Evolutionary conservation across 1,140 invertebrate genomes (phyloP), one percentile per base, ranked within the genome.

Genomic region (Pseudomyrmex concolor): DNA sequence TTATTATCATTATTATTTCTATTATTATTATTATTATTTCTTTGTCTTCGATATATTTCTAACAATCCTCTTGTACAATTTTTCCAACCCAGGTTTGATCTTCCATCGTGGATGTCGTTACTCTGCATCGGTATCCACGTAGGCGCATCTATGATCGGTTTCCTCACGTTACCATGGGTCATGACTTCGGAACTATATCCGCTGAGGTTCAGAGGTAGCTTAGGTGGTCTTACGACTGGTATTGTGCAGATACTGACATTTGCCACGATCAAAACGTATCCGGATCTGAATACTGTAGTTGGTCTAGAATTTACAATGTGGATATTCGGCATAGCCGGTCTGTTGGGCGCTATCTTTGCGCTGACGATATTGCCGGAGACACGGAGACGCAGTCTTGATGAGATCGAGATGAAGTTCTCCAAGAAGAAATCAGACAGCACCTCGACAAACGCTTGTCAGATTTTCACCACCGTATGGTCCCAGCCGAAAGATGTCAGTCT

Each of bases 341-440:
- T 96, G 0, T 64, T 96, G 1, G 96, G 97, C 0, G 95, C 96
- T 0, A 87, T 96, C 0, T 97, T 96, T 90, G 97, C 96, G 15
- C 92, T 95, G 2, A 94, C 96, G 12, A 95, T 96, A 88, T 93
- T 98, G 0, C 97, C 97, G 0, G 97, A 98, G 93, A 98, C 97
- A 0, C 96, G 97, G 91, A 96, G 96, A 8, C 96, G 96, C 86
- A 96, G 95, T 55, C 93, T 98, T n/a, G 95, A 96, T 22, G 97
- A 98, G 91, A 98, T 98, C 50, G 96, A 97, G 92, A 95, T 91
- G 22, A 94, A 94, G 81, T 96, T 96, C 70, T 95, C 95, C 1
- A 87, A 55, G 1, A 81, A 80, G 2, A 34, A 34, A 34, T 13
- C 60, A 0, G n/a, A 15, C 1, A 3, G 15, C 0, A 15, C 7